phyloP scores from a whole-genome alignment of 1,140 invertebrate genomes.

The Drosophila tristis region DNA sequence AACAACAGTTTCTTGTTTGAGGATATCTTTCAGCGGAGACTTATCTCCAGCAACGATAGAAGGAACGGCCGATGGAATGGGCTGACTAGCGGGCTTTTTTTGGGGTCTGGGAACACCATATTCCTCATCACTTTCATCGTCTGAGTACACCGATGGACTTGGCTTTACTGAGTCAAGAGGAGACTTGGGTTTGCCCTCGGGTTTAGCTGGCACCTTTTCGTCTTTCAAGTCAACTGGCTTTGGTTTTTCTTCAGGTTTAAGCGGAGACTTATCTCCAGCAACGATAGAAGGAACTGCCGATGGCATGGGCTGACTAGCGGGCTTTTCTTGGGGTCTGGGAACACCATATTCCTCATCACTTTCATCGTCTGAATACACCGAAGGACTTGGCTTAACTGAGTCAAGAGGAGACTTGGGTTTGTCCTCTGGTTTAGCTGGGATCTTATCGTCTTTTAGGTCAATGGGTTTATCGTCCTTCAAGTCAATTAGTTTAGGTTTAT shows the following conservation, averaged over 20 bases:
- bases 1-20: neutral
- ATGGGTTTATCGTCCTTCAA: too few relatives aligned
- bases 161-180: neutral
- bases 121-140: constrained; percentile 14
- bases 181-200: constrained; percentile 3
- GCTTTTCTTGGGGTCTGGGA: neutral
- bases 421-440: constrained; percentile 1
- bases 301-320: neutral
- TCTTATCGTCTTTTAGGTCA: neutral
- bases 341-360: constrained; percentile 7
- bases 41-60: constrained; percentile 4
- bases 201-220: neutral
- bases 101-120: neutral
- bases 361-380: constrained; percentile 18
- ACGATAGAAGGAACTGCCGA: neutral
- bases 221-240: neutral
- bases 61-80: neutral
- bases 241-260: too few relatives aligned
- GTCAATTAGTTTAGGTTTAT: too few relatives aligned
- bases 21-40: neutral
- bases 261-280: constrained; percentile 2
- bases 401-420: constrained; percentile 6
- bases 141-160: constrained; percentile 4
- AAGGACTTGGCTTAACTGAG: neutral
- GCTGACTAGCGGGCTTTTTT: neutral